These are phyloP conservation scores for Lycodopsis pacificus DNA, from an alignment of 2,797 vertebrate species.

Conservation along the genomic window DNA sequence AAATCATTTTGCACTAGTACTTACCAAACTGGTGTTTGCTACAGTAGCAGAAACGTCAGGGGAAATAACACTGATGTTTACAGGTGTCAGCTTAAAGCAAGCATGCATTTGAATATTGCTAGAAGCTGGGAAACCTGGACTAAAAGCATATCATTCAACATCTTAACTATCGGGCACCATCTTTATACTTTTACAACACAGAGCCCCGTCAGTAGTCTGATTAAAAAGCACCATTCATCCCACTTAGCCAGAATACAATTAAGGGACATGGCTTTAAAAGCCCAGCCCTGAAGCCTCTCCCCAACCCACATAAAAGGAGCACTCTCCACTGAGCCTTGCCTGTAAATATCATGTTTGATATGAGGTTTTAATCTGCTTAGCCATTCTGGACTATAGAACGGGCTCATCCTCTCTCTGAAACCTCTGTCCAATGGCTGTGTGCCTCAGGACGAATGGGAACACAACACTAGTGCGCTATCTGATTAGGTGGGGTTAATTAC, in stretches of 20 bases:
- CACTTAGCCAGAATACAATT: conserved; percentile 86
- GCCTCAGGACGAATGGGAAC: conserved; percentile 85
- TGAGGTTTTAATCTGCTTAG: conserved; percentile 89
- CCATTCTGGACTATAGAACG: conserved; percentile 87
- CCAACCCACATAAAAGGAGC: conserved; percentile 82
- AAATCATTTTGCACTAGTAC: conserved; percentile 28
- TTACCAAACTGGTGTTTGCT: conserved; percentile 22
- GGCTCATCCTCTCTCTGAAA: conserved; percentile 85
- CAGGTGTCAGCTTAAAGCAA: conserved; percentile 61
- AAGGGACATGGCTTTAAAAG: conserved; percentile 85
- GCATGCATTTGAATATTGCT: conserved; percentile 65
- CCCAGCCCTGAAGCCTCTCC: conserved; percentile 78
- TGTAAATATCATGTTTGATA: conserved; percentile 88
- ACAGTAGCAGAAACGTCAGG: conserved; percentile 21
- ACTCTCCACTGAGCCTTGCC: conserved; percentile 84
- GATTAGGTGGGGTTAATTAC: conserved; percentile 90
- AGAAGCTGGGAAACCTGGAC: conserved; percentile 56
- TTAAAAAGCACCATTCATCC: conserved; percentile 86
- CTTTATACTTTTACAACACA: conserved; percentile 77
- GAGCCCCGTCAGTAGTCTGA: conserved; percentile 78
- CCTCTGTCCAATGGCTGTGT: conserved; percentile 82
- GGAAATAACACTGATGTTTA: conserved; percentile 50
- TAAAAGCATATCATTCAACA: conserved; percentile 75
- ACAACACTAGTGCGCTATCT: conserved; percentile 85
- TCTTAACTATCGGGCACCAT: conserved; percentile 76